phyloP scores from a whole-genome alignment of 2,113 vertebrate genomes.

The Mesitornis unicolor region DNA sequence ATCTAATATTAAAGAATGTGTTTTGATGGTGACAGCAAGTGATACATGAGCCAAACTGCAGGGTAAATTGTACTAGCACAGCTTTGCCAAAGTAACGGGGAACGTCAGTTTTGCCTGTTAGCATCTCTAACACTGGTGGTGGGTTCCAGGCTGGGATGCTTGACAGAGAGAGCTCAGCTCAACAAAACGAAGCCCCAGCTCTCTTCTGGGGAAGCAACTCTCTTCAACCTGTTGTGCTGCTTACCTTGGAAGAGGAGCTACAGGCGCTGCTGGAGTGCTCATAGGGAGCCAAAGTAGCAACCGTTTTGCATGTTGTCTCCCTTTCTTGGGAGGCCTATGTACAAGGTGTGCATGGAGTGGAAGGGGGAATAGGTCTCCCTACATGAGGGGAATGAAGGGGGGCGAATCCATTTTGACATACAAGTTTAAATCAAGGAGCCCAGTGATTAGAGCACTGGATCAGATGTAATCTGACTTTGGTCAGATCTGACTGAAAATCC shows the following conservation, averaged over 20 bases:
- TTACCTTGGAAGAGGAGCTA: neutral
- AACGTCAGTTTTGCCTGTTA: neutral
- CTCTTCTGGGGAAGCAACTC: neutral
- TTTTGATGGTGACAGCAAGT: neutral
- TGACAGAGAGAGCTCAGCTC: neutral
- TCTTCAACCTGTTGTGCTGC: neutral
- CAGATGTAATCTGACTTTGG: neutral
- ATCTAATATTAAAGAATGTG: neutral
- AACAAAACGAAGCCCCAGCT: neutral
- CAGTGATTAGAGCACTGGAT: neutral
- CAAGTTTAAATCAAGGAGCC: neutral
- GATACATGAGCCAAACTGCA: neutral
- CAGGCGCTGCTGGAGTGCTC: neutral
- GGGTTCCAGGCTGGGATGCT: neutral
- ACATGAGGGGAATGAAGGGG: too few relatives aligned
- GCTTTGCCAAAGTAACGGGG: rapidly evolving
- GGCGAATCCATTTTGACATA: neutral
- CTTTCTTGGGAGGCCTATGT: neutral
- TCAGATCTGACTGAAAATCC: neutral
- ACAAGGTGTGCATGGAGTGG: neutral
- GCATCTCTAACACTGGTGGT: neutral
- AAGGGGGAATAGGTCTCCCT: neutral
- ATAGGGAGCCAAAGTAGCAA: neutral
- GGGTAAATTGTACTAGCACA: neutral
- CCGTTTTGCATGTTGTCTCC: neutral